phyloP scores from a whole-genome alignment of 2,113 vertebrate genomes.

The Platycercus adscitus region DNA sequence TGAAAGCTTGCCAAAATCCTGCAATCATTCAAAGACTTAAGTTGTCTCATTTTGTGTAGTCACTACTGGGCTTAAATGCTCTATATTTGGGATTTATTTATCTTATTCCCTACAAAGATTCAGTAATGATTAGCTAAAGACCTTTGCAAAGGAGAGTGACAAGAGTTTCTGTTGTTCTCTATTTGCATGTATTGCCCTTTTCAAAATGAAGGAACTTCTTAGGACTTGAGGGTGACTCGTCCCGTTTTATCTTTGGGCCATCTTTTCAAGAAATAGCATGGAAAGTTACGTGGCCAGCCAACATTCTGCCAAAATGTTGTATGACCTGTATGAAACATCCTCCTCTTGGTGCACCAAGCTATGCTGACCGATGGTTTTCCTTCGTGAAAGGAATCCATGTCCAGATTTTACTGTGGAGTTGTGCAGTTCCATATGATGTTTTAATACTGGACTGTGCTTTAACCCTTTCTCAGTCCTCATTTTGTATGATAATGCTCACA shows the following conservation, averaged over 20 bases:
- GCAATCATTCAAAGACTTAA: background rate
- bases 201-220: background rate
- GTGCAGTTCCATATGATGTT: background rate
- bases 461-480: background rate
- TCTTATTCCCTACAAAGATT: background rate
- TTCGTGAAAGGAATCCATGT: background rate
- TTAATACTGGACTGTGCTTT: background rate
- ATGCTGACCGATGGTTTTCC: background rate
- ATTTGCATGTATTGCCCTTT: background rate
- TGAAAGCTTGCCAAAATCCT: background rate
- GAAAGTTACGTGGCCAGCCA: background rate
- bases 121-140: background rate
- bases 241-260: background rate
- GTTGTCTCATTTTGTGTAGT: background rate
- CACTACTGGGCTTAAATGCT: background rate
- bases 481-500: background rate
- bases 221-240: background rate
- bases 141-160: background rate
- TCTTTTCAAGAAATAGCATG: background rate
- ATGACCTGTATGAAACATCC: background rate
- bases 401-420: background rate
- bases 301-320: background rate
- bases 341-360: background rate
- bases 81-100: background rate
- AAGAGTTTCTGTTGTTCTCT: background rate